Evolutionary conservation across 2,797 vertebrate genomes (phyloP).

Genomic region (Yasuhikotakia modesta): DNA sequence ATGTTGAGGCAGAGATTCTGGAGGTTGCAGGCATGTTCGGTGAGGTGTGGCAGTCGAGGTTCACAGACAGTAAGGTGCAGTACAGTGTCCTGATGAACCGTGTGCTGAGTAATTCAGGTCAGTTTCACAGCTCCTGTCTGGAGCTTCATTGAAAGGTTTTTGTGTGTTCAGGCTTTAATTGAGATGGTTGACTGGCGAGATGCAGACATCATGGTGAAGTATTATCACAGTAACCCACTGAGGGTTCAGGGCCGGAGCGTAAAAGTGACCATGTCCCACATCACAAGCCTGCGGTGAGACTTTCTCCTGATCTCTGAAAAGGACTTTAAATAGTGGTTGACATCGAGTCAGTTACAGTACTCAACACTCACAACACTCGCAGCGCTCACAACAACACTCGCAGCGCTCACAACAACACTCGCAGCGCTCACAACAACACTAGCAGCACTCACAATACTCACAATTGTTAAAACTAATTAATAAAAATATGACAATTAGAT

Average conservation of each 20-base stretch:
- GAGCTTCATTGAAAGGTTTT: not conserved
- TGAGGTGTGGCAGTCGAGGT: conserved; percentile 55
- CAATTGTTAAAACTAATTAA: no score
- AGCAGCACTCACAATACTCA: no score
- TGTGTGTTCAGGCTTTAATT: conserved; percentile 57
- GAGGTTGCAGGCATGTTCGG: conserved; percentile 63
- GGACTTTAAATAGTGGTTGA: not conserved
- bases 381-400: no score
- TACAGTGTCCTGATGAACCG: not conserved
- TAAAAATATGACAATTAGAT: no score
- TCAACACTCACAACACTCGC: no score
- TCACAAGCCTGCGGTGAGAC: conserved; percentile 53
- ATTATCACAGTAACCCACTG: conserved; percentile 61
- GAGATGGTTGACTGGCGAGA: conserved; percentile 64
- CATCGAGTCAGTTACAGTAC: no score
- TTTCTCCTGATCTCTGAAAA: not conserved
- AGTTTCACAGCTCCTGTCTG: no score
- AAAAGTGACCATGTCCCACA: conserved; percentile 52
- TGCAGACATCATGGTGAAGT: conserved; percentile 67
- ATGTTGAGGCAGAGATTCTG: conserved; percentile 52
- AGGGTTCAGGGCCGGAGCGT: conserved; percentile 59
- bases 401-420: no score
- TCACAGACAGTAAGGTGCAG: conserved; percentile 56
- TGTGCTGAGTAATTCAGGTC: no score
- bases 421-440: no score